Percentiles rank a stretch among this genome's conserved stretches.
phyloP scores from a whole-genome alignment of 2,888 invertebrate genomes.

The Oscheius sp. region DNA sequence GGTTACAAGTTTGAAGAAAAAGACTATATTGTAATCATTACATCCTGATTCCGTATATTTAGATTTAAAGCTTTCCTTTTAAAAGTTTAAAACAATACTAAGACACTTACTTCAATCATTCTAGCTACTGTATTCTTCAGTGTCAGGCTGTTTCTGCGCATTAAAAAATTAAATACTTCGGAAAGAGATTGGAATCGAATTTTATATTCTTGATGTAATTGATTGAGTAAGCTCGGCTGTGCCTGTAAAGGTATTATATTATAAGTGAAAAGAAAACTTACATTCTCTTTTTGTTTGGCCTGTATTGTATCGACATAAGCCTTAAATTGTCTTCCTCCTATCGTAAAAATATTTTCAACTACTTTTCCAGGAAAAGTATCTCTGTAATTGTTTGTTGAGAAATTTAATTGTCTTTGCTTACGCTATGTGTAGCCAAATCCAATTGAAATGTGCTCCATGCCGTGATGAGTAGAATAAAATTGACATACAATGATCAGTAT shows the following conservation, averaged over 20 bases:
- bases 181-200: slow-evolving; percentile 42
- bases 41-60: background rate
- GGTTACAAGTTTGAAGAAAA: slow-evolving; percentile 47
- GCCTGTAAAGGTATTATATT: slow-evolving; percentile 19
- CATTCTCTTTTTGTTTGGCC: slow-evolving; percentile 5
- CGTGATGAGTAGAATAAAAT: slow-evolving; percentile 43
- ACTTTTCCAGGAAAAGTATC: slow-evolving; percentile 40
- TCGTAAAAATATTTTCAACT: slow-evolving; percentile 39
- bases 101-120: slow-evolving; percentile 34
- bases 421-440: slow-evolving; percentile 57
- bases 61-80: slow-evolving; percentile 34
- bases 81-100: background rate
- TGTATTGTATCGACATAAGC: slow-evolving; percentile 31
- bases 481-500: slow-evolving; percentile 43
- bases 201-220: slow-evolving; percentile 39
- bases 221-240: slow-evolving; percentile 22
- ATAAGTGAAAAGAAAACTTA: no score
- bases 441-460: slow-evolving; percentile 48
- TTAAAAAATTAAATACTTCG: slow-evolving; percentile 49
- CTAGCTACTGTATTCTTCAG: slow-evolving; percentile 36
- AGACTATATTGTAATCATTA: slow-evolving; percentile 36
- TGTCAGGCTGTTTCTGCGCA: slow-evolving; percentile 38
- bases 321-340: slow-evolving; percentile 43
- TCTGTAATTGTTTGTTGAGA: slow-evolving; percentile 29
- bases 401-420: slow-evolving; percentile 20